phyloP scores from a whole-genome alignment of 2,797 vertebrate species.

The Melopsittacus undulatus region DNA sequence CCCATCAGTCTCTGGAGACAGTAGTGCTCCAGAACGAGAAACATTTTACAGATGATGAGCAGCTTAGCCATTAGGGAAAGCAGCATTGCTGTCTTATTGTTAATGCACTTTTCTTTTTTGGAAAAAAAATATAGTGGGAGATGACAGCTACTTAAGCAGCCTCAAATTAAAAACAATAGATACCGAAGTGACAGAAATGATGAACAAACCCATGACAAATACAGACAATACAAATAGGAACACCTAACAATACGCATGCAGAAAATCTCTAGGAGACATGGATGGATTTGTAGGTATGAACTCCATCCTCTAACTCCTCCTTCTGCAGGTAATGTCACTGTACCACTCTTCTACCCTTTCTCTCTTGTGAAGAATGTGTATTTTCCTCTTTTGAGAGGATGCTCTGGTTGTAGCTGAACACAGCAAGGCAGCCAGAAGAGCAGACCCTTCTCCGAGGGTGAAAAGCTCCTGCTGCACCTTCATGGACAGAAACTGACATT shows the following conservation, averaged over 20 bases:
- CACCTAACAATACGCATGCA: rapidly evolving
- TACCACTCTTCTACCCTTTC: not conserved
- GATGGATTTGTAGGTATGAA: not conserved
- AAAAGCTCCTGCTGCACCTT: not conserved
- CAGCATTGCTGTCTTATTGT: not conserved
- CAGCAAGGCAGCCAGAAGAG: rapidly evolving
- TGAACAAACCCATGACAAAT: not conserved
- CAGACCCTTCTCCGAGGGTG: not conserved
- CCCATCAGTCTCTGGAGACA: not conserved
- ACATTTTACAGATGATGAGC: not conserved
- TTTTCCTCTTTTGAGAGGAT: not conserved
- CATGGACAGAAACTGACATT: rapidly evolving
- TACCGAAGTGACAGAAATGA: not conserved
- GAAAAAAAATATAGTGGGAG: not conserved
- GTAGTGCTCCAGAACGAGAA: not conserved
- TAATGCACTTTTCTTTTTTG: not conserved
- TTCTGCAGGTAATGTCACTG: not conserved
- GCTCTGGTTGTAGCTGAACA: rapidly evolving
- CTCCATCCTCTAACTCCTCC: not conserved
- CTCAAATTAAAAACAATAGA: not conserved
- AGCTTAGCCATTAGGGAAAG: not conserved
- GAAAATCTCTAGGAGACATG: not conserved
- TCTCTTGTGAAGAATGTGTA: not conserved
- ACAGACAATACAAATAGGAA: not conserved
- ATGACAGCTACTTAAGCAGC: not conserved